phyloP scores from a whole-genome alignment of 2,888 invertebrate genomes.

The Coremacera marginata region DNA sequence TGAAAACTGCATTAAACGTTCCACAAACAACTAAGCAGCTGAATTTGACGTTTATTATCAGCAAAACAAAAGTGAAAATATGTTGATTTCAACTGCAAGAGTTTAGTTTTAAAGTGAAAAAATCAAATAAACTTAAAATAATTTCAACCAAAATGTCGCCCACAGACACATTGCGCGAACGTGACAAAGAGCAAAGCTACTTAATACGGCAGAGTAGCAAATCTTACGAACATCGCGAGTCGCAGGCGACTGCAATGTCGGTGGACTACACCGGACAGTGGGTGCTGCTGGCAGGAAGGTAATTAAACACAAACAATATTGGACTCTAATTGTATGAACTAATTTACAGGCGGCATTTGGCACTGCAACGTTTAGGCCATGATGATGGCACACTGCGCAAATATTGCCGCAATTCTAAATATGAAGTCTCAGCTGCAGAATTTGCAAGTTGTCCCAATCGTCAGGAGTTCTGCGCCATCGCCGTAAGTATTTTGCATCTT shows the following conservation, averaged over 20 bases:
- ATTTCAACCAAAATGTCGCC: constrained; percentile 54
- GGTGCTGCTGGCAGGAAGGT: constrained; percentile 83
- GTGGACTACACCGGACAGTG: constrained; percentile 81
- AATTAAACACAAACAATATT: constrained; percentile 58
- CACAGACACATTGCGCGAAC: constrained; percentile 55
- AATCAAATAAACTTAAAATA: background rate
- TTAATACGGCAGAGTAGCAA: constrained; percentile 64
- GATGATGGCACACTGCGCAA: constrained; percentile 75
- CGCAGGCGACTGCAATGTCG: constrained; percentile 94
- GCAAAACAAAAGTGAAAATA: background rate
- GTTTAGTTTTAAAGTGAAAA: constrained; percentile 13
- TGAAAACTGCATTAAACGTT: background rate
- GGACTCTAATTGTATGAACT: background rate
- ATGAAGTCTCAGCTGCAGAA: constrained; percentile 92
- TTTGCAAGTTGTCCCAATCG: constrained; percentile 88
- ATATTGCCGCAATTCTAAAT: constrained; percentile 89
- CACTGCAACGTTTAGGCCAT: constrained; percentile 76
- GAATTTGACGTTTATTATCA: constrained; percentile 28
- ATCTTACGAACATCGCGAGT: constrained; percentile 81
- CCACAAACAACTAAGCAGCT: constrained; percentile 18
- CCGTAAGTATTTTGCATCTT: constrained; percentile 73
- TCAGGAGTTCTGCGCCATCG: constrained; percentile 87
- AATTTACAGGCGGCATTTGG: constrained; percentile 75
- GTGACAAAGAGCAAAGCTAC: constrained; percentile 57
- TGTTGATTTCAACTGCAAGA: background rate